phyloP scores from a whole-genome alignment of 2,888 invertebrate species.

The Thera obeliscata region DNA sequence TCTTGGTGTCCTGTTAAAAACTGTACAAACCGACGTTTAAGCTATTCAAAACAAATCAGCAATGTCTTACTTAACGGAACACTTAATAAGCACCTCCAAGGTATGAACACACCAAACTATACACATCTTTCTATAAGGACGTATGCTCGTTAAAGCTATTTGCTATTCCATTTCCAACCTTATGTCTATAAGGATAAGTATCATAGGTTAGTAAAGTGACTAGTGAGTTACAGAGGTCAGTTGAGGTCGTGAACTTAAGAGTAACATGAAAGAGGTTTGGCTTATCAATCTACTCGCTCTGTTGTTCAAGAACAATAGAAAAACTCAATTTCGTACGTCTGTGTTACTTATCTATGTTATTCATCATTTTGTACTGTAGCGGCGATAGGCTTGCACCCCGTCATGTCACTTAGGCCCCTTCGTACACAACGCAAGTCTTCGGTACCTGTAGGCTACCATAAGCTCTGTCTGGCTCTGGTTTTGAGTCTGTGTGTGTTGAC shows the following conservation, averaged over 20 bases:
- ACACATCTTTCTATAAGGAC: slow-evolving; percentile 10
- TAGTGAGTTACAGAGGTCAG: slow-evolving; percentile 19
- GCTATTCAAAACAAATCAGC: not conserved
- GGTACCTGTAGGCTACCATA: too few species aligned
- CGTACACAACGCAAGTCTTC: too few species aligned
- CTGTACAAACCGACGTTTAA: too few species aligned
- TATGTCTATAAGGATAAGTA: not conserved
- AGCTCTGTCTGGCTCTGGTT: too few species aligned
- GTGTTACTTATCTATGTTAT: too few species aligned
- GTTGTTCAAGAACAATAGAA: not conserved
- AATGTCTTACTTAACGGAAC: slow-evolving; percentile 13
- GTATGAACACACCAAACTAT: slow-evolving; percentile 8
- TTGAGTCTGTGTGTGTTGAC: too few species aligned
- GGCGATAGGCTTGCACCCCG: too few species aligned
- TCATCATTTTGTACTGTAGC: too few species aligned
- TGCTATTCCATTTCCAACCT: slow-evolving; percentile 4
- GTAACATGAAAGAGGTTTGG: slow-evolving; percentile 23
- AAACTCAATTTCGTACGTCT: not conserved
- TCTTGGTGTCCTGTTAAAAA: too few species aligned
- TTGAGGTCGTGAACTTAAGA: slow-evolving; percentile 26
- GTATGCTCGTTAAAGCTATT: not conserved
- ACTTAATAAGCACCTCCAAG: slow-evolving; percentile 22
- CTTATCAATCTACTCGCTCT: slow-evolving; percentile 7
- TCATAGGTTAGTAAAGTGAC: not conserved
- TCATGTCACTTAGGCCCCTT: too few species aligned